Conservation (phyloP, 2,797 vertebrate genomes). For the Enteromius anoplus region DNA sequence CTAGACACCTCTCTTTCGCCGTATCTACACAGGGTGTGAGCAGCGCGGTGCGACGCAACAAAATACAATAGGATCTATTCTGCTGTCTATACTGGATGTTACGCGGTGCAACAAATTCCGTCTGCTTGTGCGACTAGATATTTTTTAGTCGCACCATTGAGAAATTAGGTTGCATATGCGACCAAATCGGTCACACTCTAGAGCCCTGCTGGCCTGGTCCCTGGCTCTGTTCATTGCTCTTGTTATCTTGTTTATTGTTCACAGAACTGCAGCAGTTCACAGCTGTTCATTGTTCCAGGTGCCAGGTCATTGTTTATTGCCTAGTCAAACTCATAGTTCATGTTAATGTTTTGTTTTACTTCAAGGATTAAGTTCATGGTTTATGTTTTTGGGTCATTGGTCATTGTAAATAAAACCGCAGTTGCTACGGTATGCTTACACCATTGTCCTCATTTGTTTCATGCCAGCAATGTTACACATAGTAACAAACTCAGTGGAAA, state of each 20-base stretch:
- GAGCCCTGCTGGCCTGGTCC: background rate
- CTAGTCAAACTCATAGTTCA: background rate
- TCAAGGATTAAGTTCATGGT: background rate
- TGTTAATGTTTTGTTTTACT: slow-evolving; percentile 2
- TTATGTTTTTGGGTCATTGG: background rate
- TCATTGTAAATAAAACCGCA: background rate
- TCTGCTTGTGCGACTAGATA: too few species aligned
- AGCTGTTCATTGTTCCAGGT: background rate
- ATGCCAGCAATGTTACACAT: background rate
- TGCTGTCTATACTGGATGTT: too few species aligned
- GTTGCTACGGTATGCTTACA: background rate
- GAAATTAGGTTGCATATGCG: too few species aligned
- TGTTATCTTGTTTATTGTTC: slow-evolving; percentile 1
- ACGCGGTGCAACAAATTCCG: too few species aligned
- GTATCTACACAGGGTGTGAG: too few species aligned
- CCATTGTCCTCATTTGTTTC: background rate
- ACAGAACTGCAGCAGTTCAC: background rate
- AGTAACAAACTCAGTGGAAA: background rate
- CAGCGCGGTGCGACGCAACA: too few species aligned
- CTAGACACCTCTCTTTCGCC: too few species aligned
- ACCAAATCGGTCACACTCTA: too few species aligned
- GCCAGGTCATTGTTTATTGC: background rate
- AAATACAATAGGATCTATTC: too few species aligned
- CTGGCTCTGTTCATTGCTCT: background rate
- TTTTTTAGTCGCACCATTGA: too few species aligned